phyloP scores from a whole-genome alignment of 1,140 invertebrate species.

The Oncopodura yosiiana region DNA sequence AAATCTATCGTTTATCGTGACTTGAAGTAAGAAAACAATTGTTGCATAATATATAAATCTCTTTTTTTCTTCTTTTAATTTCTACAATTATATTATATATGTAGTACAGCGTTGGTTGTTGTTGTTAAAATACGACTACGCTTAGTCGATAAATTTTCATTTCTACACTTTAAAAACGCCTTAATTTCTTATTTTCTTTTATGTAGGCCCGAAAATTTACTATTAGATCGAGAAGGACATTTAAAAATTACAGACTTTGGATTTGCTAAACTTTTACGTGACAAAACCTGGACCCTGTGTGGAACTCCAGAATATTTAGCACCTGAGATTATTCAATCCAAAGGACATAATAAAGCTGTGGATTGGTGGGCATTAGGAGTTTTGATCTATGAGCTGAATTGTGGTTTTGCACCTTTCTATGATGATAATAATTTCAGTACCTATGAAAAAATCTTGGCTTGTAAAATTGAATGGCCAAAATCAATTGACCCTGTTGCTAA shows the following conservation, averaged over 20 bases:
- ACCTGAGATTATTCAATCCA: constrained; percentile 68
- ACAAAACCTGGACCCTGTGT: constrained; percentile 92
- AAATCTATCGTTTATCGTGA: constrained; percentile 74
- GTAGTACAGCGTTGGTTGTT: no score
- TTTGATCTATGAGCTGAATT: constrained; percentile 87
- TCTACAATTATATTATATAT: no score
- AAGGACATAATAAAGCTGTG: constrained; percentile 94
- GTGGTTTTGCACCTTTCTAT: constrained; percentile 87
- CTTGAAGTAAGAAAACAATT: no score
- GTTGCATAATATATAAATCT: no score
- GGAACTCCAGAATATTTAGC: constrained; percentile 60
- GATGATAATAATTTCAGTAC: constrained; percentile 81
- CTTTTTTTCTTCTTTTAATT: no score
- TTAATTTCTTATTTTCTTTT: no score
- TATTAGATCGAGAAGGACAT: constrained; percentile 84
- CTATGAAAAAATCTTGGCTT: constrained; percentile 86
- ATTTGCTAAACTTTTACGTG: constrained; percentile 85
- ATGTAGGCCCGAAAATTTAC: constrained; percentile 86
- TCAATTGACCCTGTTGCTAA: constrained; percentile 85
- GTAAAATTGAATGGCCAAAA: constrained; percentile 84
- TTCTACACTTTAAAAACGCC: no score
- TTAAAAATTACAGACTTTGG: constrained; percentile 96
- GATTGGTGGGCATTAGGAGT: constrained; percentile 95
- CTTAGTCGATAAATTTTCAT: no score
- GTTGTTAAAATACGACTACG: no score